phyloP scores from a whole-genome alignment of 2,888 invertebrate genomes.

The Andricus quercusramuli region DNA sequence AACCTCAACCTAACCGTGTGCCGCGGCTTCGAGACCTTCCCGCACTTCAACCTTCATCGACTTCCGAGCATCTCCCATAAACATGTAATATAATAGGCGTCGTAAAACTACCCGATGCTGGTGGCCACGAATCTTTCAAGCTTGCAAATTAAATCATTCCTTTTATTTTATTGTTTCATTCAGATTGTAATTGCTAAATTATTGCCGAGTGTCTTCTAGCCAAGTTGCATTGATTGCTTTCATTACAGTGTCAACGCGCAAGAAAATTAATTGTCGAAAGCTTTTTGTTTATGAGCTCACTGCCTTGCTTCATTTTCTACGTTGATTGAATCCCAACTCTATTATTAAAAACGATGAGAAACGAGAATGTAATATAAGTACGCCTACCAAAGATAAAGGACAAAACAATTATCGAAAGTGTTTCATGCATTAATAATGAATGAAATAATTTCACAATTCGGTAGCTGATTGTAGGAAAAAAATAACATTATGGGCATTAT shows the following conservation, averaged over 20 bases:
- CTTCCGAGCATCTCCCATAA: constrained; percentile 45
- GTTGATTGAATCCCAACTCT: neutral
- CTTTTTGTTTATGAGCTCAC: constrained; percentile 4
- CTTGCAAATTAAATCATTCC: constrained; percentile 38
- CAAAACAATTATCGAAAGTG: constrained; percentile 4
- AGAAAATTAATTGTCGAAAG: constrained; percentile 1
- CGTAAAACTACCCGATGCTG: constrained; percentile 41
- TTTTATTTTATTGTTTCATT: constrained; percentile 30
- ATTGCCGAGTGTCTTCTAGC: constrained; percentile 8
- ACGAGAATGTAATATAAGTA: neutral
- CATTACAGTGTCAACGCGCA: constrained; percentile 24
- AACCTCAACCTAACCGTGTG: constrained; percentile 28
- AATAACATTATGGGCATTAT: neutral
- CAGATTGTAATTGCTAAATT: constrained; percentile 37
- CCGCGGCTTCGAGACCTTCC: constrained; percentile 49
- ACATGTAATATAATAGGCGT: constrained; percentile 39
- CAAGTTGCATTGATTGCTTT: constrained; percentile 30
- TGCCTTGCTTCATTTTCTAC: neutral
- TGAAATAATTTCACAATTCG: neutral
- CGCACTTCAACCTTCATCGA: constrained; percentile 57
- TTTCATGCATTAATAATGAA: constrained; percentile 7
- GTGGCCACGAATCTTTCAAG: constrained; percentile 39
- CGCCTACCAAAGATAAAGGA: neutral
- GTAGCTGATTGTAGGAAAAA: neutral
- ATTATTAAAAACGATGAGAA: constrained; percentile 7